A percentile compares a stretch with the other conserved stretches of the same genome.
These are phyloP conservation scores for Sesia bembeciformis DNA, from an alignment of 2,888 invertebrate genomes.

Conservation along the genomic window DNA sequence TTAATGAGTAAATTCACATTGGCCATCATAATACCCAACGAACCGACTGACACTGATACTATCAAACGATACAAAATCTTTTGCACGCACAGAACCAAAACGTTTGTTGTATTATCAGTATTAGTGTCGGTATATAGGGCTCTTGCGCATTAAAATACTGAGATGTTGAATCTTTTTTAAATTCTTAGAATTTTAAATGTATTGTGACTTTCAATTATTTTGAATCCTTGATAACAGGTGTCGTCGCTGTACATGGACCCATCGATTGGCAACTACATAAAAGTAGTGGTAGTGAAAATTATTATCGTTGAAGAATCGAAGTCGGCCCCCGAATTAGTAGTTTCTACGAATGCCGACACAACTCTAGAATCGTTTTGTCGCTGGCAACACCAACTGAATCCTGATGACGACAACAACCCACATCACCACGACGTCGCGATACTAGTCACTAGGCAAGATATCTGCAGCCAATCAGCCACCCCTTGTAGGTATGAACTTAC, in stretches of 20 bases:
- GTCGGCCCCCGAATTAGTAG: slow-evolving; percentile 78
- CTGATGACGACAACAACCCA: slow-evolving; percentile 84
- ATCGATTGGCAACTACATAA: slow-evolving; percentile 91
- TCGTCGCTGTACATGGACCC: slow-evolving; percentile 90
- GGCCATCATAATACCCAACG: too few relatives aligned
- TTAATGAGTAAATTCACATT: not conserved
- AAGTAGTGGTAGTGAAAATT: slow-evolving; percentile 90
- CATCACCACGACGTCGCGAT: slow-evolving; percentile 94
- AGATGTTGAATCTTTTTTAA: not conserved
- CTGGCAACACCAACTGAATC: slow-evolving; percentile 86
- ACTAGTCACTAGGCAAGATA: slow-evolving; percentile 85
- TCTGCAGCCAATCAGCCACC: slow-evolving; percentile 76
- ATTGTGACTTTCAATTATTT: not conserved
- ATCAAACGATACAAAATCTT: too few relatives aligned
- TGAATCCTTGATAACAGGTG: slow-evolving; percentile 48
- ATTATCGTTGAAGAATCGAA: slow-evolving; percentile 81
- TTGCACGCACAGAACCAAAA: too few relatives aligned
- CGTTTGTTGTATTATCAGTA: too few relatives aligned
- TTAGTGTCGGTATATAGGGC: too few relatives aligned
- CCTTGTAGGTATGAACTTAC: slow-evolving; percentile 65
- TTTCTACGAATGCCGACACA: slow-evolving; percentile 87
- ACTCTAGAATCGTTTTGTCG: slow-evolving; percentile 89
- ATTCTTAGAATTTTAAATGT: not conserved
- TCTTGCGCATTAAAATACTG: too few relatives aligned
- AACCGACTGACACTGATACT: too few relatives aligned